phyloP scores from a whole-genome alignment of 2,888 invertebrate species.

The Pseudanteris insignis region DNA sequence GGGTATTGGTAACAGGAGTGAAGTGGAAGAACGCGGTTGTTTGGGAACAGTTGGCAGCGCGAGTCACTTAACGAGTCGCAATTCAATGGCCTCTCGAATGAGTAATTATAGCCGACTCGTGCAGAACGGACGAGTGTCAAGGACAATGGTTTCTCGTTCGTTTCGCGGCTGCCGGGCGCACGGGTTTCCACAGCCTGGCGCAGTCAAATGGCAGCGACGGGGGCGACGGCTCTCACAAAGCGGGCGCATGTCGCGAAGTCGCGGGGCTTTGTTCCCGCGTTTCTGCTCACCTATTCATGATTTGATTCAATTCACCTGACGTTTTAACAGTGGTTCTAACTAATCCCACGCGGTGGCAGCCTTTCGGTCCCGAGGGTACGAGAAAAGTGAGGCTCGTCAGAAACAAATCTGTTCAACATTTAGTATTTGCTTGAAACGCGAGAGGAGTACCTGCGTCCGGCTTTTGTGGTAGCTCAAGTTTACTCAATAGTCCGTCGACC shows the following conservation, averaged over 20 bases:
- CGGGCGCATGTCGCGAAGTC: conserved; percentile 30
- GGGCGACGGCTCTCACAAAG: conserved; percentile 21
- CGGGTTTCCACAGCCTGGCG: conserved; percentile 30
- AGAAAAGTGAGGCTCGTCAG: conserved; percentile 43
- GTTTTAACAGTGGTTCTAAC: conserved; percentile 59
- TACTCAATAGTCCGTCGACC: conserved; percentile 47
- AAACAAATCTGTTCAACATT: conserved; percentile 53
- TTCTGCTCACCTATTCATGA: conserved; percentile 29
- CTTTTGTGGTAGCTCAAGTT: conserved; percentile 51
- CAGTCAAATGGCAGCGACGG: conserved; percentile 21
- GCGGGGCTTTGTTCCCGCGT: conserved; percentile 17
- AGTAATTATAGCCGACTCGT: conserved; percentile 32
- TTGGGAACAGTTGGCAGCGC: conserved; percentile 18
- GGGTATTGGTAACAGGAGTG: conserved; percentile 15
- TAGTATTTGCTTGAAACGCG: conserved; percentile 54
- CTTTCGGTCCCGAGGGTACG: conserved; percentile 33
- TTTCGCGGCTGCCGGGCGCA: conserved; percentile 18
- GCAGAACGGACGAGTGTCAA: conserved; percentile 31
- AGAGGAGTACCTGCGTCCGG: conserved; percentile 53
- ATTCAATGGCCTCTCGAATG: conserved; percentile 33
- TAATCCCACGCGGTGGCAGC: conserved; percentile 46
- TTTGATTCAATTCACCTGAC: conserved; percentile 50
- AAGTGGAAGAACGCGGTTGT: conserved; percentile 4
- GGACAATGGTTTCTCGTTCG: conserved; percentile 30
- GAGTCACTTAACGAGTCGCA: conserved; percentile 29